Evolutionary conservation across 2,888 invertebrate species (phyloP), one percentile per base, ranked within the genome.

Genomic region (Lasius fuliginosus): DNA sequence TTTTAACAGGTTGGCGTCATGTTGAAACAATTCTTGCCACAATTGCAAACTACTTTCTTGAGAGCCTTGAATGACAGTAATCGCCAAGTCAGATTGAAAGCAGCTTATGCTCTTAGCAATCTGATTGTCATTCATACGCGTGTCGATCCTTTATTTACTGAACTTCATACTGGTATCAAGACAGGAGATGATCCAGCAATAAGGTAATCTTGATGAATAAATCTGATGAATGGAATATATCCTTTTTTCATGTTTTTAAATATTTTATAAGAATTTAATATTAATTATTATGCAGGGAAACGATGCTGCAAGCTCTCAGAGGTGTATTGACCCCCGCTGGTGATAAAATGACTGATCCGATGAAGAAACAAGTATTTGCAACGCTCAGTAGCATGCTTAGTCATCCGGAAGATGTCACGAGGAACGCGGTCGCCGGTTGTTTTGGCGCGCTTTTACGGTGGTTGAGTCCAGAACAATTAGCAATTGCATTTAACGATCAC

Each of bases 1-100:
- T 12, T 18, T 49, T 2, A 53, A 53, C 94, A 98, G 98, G 99
- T 99, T 87, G 99, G 99, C 65, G 97, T 97, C 56, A 98, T 99
- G 97, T 95, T 99, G 95, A 99, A 99, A 95, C 99, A 99, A 94
- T 99, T 99, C 96, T 96, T 99, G 92, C 99, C 99, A 1, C 99
- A 99, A 95, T 96, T 99, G 58, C 99, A 99, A 96, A 99, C 99
- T 1, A 99, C 99, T 27, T 99, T 99, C 95, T 96, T 99, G 76
- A 99, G 99, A 95, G 98, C 99, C 4, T 96, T 99, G 81, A 97
- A 98, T 94, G 99, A 99, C 95, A 97, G 97, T 40, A 98, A 98
- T 95, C 96, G 99, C 83, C 96, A 97, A 87, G 99, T 99, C 27
- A 96, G 99, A 85, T 96, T 99, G 90, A 98, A 98, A 95, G 98